These are phyloP conservation scores for Sterna hirundo DNA, from an alignment of 2,113 vertebrate genomes.

Conservation along the genomic window DNA sequence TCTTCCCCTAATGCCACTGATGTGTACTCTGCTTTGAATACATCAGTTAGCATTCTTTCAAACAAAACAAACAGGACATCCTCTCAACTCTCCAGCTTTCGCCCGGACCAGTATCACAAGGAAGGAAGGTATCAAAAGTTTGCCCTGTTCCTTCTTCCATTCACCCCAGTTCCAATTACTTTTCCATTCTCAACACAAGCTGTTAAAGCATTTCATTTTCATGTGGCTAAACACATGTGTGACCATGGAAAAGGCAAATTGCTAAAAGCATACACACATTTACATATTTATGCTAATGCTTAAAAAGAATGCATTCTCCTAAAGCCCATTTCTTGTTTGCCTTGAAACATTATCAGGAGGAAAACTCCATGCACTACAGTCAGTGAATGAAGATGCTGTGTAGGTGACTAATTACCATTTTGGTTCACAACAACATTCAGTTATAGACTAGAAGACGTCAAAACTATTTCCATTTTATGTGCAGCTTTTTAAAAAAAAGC, in stretches of 20 bases:
- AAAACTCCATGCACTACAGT: slow-evolving; percentile 4
- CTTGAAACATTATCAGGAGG: slow-evolving; percentile 16
- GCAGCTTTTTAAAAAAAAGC: background rate
- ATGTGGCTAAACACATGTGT: background rate
- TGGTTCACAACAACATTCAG: background rate
- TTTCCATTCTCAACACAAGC: slow-evolving; percentile 3
- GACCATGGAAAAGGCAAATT: slow-evolving; percentile 25
- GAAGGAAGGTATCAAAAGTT: background rate
- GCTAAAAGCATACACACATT: background rate
- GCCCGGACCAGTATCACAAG: background rate
- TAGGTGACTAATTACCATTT: slow-evolving; percentile 57
- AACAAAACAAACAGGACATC: background rate
- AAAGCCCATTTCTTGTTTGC: background rate
- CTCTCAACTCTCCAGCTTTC: background rate
- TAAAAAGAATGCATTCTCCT: slow-evolving; percentile 9
- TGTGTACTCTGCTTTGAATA: background rate
- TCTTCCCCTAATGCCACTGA: background rate
- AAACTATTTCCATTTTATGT: background rate
- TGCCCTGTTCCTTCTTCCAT: background rate
- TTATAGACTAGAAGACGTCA: background rate
- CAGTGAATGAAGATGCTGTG: slow-evolving; percentile 22
- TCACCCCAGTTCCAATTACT: background rate
- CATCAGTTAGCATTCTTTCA: background rate
- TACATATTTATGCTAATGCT: background rate
- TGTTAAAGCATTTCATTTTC: slow-evolving; percentile 3